Conservation (phyloP, 2,888 invertebrate genomes). For the Drosophila hawaiiensis region DNA sequence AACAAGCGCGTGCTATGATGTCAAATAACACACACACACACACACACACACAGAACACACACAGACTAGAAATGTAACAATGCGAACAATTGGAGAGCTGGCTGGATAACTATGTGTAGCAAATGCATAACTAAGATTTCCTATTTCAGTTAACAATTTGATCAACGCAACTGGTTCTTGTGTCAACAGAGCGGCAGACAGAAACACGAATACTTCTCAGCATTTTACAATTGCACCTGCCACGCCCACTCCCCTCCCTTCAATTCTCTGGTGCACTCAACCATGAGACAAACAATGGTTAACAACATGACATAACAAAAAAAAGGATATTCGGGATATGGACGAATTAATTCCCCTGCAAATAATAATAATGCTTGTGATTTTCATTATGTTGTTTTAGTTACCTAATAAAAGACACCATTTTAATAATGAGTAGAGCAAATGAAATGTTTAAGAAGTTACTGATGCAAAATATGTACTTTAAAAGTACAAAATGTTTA, state of each 20-base stretch:
- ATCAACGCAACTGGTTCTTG: constrained; percentile 69
- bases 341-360: neutral
- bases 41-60: constrained; percentile 17
- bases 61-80: constrained; percentile 20
- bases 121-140: constrained; percentile 77
- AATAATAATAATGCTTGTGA: neutral
- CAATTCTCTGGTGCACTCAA: constrained; percentile 51
- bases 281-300: constrained; percentile 64
- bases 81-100: constrained; percentile 32
- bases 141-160: constrained; percentile 79
- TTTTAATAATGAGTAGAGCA: neutral
- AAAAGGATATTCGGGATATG: neutral
- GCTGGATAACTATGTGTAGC: constrained; percentile 49
- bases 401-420: neutral
- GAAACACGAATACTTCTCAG: constrained; percentile 38
- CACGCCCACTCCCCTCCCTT: neutral
- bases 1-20: constrained; percentile 67
- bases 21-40: constrained; percentile 34
- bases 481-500: neutral
- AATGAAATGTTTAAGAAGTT: neutral
- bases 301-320: constrained; percentile 67
- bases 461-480: neutral
- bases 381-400: neutral
- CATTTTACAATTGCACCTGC: constrained; percentile 29
- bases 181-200: constrained; percentile 57